Percentiles rank a stretch among this genome's conserved stretches.
Evolutionary conservation across 2,113 vertebrate genomes (phyloP).

Genomic region (Mus spicilegus): DNA sequence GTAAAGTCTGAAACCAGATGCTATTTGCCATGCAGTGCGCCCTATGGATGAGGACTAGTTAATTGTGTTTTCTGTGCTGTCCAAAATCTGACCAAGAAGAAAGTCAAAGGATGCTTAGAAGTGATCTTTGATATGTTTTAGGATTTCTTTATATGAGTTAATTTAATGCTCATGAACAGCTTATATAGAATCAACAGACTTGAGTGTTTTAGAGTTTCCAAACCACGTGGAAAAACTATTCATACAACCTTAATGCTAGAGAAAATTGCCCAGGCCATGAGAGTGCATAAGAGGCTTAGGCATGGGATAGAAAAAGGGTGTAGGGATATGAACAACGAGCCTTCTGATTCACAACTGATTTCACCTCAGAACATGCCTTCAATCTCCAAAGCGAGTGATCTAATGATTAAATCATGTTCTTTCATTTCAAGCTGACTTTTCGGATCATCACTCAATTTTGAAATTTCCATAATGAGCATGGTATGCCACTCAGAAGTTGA

Average conservation of each 20-base stretch:
- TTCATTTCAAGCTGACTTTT: constrained; percentile 77
- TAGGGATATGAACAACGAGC: constrained; percentile 20
- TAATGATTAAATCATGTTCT: constrained; percentile 69
- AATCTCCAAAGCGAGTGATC: constrained; percentile 53
- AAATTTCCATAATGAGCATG: constrained; percentile 84
- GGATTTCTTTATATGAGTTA: constrained; percentile 2
- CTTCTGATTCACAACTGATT: constrained; percentile 47
- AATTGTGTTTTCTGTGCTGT: constrained; percentile 39
- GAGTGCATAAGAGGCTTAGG: neutral
- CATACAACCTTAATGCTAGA: neutral
- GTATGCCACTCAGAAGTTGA: constrained; percentile 84
- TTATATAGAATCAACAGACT: constrained; percentile 19
- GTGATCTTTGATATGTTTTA: neutral
- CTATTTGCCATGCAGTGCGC: neutral
- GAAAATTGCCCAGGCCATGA: constrained; percentile 20
- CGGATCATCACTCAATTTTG: constrained; percentile 78
- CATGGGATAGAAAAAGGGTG: constrained; percentile 30
- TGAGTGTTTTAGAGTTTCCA: constrained; percentile 44
- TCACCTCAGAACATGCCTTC: constrained; percentile 59
- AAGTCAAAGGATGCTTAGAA: constrained; percentile 31
- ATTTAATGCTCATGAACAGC: neutral
- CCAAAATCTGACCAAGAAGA: neutral
- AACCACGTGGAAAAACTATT: neutral
- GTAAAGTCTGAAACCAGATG: neutral
- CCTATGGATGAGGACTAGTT: neutral